phyloP scores from a whole-genome alignment of 2,797 vertebrate species.

The Leptodactylus fallax region DNA sequence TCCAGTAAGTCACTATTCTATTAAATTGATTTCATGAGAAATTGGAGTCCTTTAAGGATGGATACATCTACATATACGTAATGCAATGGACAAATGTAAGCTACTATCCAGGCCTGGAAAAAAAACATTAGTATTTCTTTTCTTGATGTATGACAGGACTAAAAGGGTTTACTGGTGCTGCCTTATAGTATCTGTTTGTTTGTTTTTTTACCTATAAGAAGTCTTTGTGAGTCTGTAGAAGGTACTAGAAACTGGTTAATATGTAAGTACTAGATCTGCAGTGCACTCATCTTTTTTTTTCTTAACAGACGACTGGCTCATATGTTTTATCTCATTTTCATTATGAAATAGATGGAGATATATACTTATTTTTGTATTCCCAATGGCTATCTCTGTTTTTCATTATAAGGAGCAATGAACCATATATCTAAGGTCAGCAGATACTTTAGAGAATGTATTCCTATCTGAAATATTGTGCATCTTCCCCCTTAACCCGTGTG shows the following conservation, averaged over 20 bases:
- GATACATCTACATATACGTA: too few relatives aligned
- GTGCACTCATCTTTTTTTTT: background rate
- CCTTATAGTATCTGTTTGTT: too few relatives aligned
- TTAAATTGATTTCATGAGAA: too few relatives aligned
- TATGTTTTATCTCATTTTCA: background rate
- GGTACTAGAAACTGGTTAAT: background rate
- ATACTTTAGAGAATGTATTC: conserved; percentile 10
- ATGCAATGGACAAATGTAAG: too few relatives aligned
- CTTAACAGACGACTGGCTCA: background rate
- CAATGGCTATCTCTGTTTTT: background rate
- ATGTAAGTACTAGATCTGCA: background rate
- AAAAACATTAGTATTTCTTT: background rate
- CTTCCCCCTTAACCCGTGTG: conserved; percentile 5
- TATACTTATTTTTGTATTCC: background rate
- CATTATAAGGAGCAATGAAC: conserved; percentile 17
- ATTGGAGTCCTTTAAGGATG: too few relatives aligned
- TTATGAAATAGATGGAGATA: background rate
- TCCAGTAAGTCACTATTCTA: too few relatives aligned
- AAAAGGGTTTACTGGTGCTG: background rate
- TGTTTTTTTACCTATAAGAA: background rate
- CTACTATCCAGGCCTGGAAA: too few relatives aligned
- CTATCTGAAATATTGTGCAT: conserved; percentile 10
- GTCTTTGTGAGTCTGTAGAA: background rate
- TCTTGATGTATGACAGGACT: background rate
- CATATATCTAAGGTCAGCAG: background rate